Percentiles rank a stretch among this genome's conserved stretches.
phyloP scores from a whole-genome alignment of 2,113 vertebrate species.

The Axis porcinus region DNA sequence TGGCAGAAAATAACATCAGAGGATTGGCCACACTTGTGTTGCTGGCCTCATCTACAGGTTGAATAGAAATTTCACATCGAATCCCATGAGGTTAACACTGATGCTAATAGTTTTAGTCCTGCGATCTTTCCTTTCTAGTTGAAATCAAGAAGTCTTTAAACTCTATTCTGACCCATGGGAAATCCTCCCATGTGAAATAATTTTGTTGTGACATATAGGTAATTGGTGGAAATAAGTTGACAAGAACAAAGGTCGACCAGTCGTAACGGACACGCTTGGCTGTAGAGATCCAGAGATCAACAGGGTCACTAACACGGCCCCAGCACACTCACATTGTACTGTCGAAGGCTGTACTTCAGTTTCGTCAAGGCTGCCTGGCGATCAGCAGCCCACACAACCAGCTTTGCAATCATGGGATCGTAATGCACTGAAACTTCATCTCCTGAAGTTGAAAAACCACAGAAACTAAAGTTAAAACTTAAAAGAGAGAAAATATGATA shows the following conservation, averaged over 20 bases:
- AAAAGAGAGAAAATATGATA: background rate
- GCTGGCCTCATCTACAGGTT: background rate
- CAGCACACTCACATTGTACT: slow-evolving; percentile 90
- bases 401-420: slow-evolving; percentile 98
- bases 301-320: accelerated
- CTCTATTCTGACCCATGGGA: background rate
- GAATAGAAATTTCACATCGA: background rate
- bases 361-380: slow-evolving; percentile 90
- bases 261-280: background rate
- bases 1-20: background rate
- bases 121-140: background rate
- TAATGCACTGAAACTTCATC: slow-evolving; percentile 96
- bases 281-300: background rate
- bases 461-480: background rate
- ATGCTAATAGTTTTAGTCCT: background rate
- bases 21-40: background rate
- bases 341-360: slow-evolving; percentile 88
- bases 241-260: background rate
- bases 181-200: background rate
- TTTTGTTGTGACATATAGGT: background rate
- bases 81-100: background rate
- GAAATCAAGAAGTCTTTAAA: background rate
- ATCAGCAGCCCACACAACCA: slow-evolving; percentile 96
- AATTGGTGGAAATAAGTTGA: background rate
- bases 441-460: slow-evolving; percentile 77